A percentile compares a stretch with the other conserved stretches of the same genome.
phyloP scores from a whole-genome alignment of 2,797 vertebrate genomes.

The Sebastes aleutianus region DNA sequence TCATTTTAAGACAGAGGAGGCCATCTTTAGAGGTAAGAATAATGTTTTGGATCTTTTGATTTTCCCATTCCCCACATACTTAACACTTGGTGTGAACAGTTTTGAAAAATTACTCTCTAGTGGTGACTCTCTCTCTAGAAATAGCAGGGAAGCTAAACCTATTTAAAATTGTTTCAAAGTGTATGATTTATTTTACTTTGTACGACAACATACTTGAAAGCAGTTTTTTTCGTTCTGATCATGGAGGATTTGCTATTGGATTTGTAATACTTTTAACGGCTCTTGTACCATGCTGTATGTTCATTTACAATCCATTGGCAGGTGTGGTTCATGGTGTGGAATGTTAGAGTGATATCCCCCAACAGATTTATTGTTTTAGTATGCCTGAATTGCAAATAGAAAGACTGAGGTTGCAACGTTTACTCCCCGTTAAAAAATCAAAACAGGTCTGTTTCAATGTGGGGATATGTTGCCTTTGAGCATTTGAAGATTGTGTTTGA shows the following conservation, averaged over 20 bases:
- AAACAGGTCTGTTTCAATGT: accelerated
- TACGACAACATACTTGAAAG: neutral
- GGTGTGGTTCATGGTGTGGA: no score
- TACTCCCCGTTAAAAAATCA: neutral
- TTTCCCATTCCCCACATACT: no score
- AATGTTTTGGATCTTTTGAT: neutral
- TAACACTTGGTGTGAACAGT: neutral
- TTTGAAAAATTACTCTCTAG: neutral
- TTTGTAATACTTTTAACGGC: neutral
- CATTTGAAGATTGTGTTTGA: accelerated
- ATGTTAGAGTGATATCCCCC: neutral
- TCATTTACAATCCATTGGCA: neutral
- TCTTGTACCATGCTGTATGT: no score
- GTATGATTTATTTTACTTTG: neutral
- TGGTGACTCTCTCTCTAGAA: neutral
- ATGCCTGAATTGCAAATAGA: neutral
- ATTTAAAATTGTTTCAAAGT: neutral
- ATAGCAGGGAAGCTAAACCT: neutral
- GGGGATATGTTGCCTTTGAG: neutral
- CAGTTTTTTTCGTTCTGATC: no score
- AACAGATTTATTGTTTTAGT: no score
- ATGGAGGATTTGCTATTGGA: no score
- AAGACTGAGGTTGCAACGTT: neutral
- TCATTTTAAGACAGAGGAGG: neutral
- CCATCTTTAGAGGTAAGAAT: slow-evolving; percentile 6